Evolutionary conservation across 1,140 invertebrate genomes (phyloP), one percentile per base, ranked within the genome.

Genomic region (Heliconius himera): DNA sequence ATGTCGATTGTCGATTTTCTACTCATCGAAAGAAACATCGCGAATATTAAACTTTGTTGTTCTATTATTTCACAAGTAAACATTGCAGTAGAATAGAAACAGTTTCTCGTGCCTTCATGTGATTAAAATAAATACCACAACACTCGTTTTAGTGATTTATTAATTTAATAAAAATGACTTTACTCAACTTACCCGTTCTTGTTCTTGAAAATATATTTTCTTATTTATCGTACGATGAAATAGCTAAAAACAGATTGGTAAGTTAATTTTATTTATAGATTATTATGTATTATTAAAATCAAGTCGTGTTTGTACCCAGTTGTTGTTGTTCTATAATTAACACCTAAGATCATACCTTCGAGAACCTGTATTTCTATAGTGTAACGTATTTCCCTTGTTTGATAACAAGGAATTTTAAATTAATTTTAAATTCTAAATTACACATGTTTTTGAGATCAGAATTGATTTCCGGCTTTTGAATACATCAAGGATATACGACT

Each of bases 121-220:
- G 70, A 38, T 38, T n/a, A 26, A 72, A 20, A 41, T 73, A 46
- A 76, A 26, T 29, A 70, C 70, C 73, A 41, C 74, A 73, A 16
- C 11, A 22, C 8, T 26, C 49, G 8, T 66, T 26, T 74, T 73
- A 72, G 72, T 73, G 66, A 38, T 33, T 54, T 70, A 46, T 26
- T 38, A 20, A 71, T 33, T 74, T 18, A 72, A 74, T 56, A 66
- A 87, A 70, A 79, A 95, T 96, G 92, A 91, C 95, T 91, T 88
- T 96, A 74, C 75, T 96, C 18, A 89, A 96, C 83, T 93, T 98
- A 51, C 97, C 98, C 41, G 96, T 97, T 85, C 96, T 97, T 81
- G 96, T 98, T 51, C 84, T 98, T 11, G 97, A 98, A 87, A 96
- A 97, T 73, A 97, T 98, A 82, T 94, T 98, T 46, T 97, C 96